Evolutionary conservation across 2,797 vertebrate species (phyloP).

Genomic region (Anguilla pacifica): DNA sequence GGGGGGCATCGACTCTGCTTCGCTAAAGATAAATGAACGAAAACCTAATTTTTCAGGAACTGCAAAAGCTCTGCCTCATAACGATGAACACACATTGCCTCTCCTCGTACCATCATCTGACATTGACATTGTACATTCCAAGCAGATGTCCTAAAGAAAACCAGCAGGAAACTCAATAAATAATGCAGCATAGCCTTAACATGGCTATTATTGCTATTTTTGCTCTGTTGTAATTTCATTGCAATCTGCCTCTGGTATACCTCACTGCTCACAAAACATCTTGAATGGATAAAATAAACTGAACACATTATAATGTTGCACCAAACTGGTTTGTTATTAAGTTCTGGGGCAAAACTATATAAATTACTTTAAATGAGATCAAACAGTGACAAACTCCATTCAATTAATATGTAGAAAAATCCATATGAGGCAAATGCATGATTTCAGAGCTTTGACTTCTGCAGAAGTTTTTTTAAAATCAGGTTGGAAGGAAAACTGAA

Average conservation of each 20-base stretch:
- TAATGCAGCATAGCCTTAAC: slow-evolving; percentile 22
- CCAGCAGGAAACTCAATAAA: slow-evolving; percentile 23
- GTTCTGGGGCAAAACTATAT: not conserved
- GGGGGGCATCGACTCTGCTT: slow-evolving; percentile 9
- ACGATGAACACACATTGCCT: slow-evolving; percentile 7
- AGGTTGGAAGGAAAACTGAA: not conserved
- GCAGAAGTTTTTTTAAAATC: not conserved
- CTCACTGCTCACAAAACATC: slow-evolving; percentile 3
- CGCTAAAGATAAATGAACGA: slow-evolving; percentile 27
- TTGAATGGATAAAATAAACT: not conserved
- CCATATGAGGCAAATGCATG: not conserved
- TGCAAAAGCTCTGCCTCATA: slow-evolving; percentile 16
- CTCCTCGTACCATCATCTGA: not conserved
- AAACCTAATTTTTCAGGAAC: slow-evolving; percentile 34
- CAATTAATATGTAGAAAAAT: not conserved
- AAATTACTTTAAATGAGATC: not conserved
- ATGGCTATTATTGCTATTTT: slow-evolving; percentile 8
- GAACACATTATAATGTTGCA: not conserved
- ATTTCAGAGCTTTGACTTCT: not conserved
- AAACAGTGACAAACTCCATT: not conserved
- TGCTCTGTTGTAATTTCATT: not conserved
- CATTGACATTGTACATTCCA: not conserved
- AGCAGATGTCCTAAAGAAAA: slow-evolving; percentile 24
- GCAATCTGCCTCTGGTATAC: not conserved
- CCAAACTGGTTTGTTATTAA: slow-evolving; percentile 4